These are phyloP conservation scores for Noctuana brunneofusca DNA, from an alignment of 2,888 invertebrate species.

Conservation along the genomic window DNA sequence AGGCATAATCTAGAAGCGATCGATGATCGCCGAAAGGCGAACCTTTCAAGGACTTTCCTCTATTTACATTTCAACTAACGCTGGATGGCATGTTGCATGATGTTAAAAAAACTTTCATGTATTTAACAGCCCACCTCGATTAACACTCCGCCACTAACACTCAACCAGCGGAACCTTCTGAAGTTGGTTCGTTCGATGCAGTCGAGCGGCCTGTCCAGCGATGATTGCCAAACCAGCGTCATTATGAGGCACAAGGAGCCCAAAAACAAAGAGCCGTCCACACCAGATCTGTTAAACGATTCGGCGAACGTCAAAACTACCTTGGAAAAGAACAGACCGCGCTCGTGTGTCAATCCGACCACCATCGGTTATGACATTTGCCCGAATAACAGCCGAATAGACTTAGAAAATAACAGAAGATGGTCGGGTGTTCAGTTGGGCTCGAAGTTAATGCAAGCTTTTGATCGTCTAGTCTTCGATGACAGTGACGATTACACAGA, in stretches of 20 bases:
- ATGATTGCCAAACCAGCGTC: conserved; percentile 78
- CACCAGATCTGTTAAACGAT: conserved; percentile 83
- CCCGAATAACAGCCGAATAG: conserved; percentile 75
- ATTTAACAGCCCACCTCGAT: conserved; percentile 82
- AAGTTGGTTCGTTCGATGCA: conserved; percentile 83
- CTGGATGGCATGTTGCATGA: conserved; percentile 75
- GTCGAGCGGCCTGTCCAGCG: conserved; percentile 81
- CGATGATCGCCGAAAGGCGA: conserved; percentile 49
- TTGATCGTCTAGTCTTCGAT: conserved; percentile 85
- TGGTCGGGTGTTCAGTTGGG: conserved; percentile 89
- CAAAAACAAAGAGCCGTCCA: conserved; percentile 76
- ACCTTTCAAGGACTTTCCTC: conserved; percentile 50
- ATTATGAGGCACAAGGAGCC: conserved; percentile 79
- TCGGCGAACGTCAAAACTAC: conserved; percentile 78
- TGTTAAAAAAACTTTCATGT: conserved; percentile 72
- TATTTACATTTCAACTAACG: conserved; percentile 56
- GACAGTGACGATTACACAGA: conserved; percentile 90
- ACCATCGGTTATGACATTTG: conserved; percentile 75
- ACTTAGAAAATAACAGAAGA: conserved; percentile 82
- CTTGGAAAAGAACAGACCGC: conserved; percentile 84
- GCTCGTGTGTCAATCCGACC: conserved; percentile 86
- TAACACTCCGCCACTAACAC: conserved; percentile 81
- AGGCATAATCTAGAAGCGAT: conserved; percentile 55
- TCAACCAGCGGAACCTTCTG: conserved; percentile 82
- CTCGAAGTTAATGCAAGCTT: conserved; percentile 88